phyloP scores from a whole-genome alignment of 2,888 invertebrate genomes.

The Acrobasis consociella region DNA sequence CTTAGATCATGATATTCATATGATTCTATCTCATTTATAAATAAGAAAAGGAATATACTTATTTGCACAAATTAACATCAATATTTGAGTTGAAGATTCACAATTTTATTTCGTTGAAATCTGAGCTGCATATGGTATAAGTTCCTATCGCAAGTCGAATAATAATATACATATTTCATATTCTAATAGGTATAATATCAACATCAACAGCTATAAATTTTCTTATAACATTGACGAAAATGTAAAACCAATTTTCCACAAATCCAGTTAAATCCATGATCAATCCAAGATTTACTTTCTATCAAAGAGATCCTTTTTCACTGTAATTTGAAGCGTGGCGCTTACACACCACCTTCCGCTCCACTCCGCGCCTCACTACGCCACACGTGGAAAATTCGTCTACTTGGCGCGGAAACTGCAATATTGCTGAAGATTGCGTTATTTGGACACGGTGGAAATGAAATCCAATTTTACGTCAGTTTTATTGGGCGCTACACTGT shows the following conservation, averaged over 20 bases:
- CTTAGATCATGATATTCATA: no score
- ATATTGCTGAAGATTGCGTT: slow-evolving; percentile 27
- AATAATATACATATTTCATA: no score
- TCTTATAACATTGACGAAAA: no score
- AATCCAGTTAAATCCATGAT: slow-evolving; percentile 12
- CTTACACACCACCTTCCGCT: background rate
- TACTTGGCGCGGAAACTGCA: slow-evolving; percentile 25
- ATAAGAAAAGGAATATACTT: no score
- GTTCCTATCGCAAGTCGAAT: no score
- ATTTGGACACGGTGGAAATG: slow-evolving; percentile 26
- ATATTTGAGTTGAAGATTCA: no score
- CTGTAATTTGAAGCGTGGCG: slow-evolving; percentile 4
- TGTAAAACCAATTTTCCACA: no score
- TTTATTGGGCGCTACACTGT: slow-evolving; percentile 16
- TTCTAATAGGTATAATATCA: background rate
- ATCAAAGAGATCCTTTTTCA: slow-evolving; percentile 3
- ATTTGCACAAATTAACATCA: no score
- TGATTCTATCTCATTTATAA: no score
- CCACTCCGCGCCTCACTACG: background rate
- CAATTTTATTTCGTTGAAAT: no score
- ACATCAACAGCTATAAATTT: background rate
- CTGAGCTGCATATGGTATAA: no score
- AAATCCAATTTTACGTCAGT: slow-evolving; percentile 24
- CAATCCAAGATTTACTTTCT: slow-evolving; percentile 16
- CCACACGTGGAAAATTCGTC: slow-evolving; percentile 12